Conservation (phyloP, 2,888 invertebrate genomes). For the Podabrus alpinus region DNA sequence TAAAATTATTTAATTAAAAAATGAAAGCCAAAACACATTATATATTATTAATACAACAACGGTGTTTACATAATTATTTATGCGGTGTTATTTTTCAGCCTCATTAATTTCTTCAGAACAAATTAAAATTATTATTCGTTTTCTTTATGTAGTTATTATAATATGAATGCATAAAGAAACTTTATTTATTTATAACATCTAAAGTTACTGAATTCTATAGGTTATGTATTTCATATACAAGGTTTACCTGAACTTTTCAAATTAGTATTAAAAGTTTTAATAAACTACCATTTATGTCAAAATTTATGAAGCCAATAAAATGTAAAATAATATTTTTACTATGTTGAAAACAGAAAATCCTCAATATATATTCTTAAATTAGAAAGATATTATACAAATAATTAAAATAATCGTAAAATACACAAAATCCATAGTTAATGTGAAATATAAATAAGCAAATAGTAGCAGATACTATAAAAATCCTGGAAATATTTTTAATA, state of each 20-base stretch:
- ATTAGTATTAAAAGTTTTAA: conserved; percentile 1
- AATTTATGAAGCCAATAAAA: conserved; percentile 3
- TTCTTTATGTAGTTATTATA: neutral
- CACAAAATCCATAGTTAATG: neutral
- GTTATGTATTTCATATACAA: neutral
- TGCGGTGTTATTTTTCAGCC: conserved; percentile 2
- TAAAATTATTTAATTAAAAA: conserved; percentile 5
- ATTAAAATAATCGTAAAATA: neutral
- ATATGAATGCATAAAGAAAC: neutral
- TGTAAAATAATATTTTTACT: conserved; percentile 3
- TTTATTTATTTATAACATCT: neutral
- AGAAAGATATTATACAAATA: neutral
- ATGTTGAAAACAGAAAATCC: neutral
- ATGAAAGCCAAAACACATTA: neutral
- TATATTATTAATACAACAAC: conserved; percentile 1
- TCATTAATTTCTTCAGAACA: conserved; percentile 4
- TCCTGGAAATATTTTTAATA: neutral
- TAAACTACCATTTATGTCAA: conserved; percentile 5
- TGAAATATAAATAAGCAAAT: neutral
- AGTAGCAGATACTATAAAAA: neutral
- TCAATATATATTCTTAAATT: neutral
- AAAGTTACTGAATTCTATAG: neutral
- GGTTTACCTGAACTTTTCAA: neutral
- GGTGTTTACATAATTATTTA: conserved; percentile 3
- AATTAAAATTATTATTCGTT: neutral